These are phyloP conservation scores for Intellagama lesueurii DNA, from an alignment of 2,797 vertebrate species.

Conservation along the genomic window DNA sequence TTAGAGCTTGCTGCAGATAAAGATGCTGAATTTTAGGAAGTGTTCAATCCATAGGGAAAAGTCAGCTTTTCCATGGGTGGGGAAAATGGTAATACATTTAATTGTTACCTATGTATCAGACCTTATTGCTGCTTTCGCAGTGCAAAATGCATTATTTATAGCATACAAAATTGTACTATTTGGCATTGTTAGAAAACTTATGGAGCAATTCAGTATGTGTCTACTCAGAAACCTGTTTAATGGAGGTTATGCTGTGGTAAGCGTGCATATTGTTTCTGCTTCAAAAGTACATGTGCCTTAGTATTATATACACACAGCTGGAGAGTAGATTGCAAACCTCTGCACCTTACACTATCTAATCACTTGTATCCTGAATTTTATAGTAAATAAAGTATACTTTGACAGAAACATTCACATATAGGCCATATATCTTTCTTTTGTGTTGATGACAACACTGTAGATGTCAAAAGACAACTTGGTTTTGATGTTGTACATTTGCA, in stretches of 20 bases:
- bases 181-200: neutral
- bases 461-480: neutral
- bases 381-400: no score
- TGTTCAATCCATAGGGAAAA: neutral
- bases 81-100: neutral
- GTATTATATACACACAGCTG: neutral
- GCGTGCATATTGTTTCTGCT: neutral
- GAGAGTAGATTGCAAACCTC: neutral
- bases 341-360: neutral
- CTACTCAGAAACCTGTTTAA: neutral
- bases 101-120: neutral
- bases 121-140: neutral
- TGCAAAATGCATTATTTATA: neutral
- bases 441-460: neutral
- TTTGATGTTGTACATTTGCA: neutral
- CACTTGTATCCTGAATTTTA: neutral
- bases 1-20: neutral
- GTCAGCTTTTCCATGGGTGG: neutral
- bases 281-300: neutral
- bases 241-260: neutral
- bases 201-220: neutral
- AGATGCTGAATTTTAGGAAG: neutral
- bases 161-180: neutral
- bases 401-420: neutral
- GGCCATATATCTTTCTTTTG: neutral